These are phyloP conservation scores for Acleris cristana DNA, from an alignment of 2,888 invertebrate species.

Conservation along the genomic window DNA sequence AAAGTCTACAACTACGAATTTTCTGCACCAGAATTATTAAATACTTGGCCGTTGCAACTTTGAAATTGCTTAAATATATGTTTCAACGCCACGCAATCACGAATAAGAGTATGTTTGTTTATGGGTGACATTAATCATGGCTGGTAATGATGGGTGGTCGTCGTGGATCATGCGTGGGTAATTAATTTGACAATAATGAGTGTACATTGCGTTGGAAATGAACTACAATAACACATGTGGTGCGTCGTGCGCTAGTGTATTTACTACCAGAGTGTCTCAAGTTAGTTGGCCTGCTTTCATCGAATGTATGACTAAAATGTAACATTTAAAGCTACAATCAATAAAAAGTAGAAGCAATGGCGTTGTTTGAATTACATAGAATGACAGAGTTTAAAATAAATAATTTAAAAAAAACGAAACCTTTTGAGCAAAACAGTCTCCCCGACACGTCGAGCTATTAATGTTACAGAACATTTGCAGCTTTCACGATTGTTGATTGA, in stretches of 20 bases:
- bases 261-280: background rate
- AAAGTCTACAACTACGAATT: no score
- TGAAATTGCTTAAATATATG: constrained; percentile 2
- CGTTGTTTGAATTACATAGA: no score
- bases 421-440: no score
- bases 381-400: no score
- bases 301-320: no score
- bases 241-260: background rate
- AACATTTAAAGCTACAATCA: no score
- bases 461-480: no score
- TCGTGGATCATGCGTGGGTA: constrained; percentile 45
- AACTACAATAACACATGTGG: constrained; percentile 45
- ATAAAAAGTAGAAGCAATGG: no score
- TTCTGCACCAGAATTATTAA: background rate
- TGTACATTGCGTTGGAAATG: constrained; percentile 45
- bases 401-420: no score
- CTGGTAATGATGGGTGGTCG: constrained; percentile 35
- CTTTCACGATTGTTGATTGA: no score
- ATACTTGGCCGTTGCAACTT: constrained; percentile 9
- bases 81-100: background rate
- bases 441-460: no score
- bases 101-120: constrained; percentile 7
- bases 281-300: background rate
- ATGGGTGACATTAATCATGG: constrained; percentile 31
- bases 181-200: constrained; percentile 60